Evolutionary conservation across 2,888 invertebrate species (phyloP), one percentile per base, ranked within the genome.

Genomic region (Allacma fusca): DNA sequence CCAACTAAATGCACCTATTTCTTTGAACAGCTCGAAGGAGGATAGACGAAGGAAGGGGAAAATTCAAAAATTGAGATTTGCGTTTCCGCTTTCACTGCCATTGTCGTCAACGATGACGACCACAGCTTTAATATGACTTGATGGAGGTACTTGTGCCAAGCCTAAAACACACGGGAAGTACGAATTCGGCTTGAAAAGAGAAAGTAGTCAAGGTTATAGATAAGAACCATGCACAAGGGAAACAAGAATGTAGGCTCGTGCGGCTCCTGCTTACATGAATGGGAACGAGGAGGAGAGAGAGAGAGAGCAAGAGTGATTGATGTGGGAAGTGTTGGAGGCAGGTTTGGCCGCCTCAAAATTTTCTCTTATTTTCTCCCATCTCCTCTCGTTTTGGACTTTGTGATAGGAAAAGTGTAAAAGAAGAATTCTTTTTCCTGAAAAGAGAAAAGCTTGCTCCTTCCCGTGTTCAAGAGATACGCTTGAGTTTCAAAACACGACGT

Each of bases 371-470:
- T 16, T 50, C 50, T 50, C n/a, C 16, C 50, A 5, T 50, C 16
- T 50, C 50, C 19, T 50, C 19, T 50, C n/a, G 2, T 34, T 34
- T 34, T 34, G 50, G 50, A 50, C 50, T 50, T 50, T 50, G 50
- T 50, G n/a, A 5, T 50, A 50, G 50, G 16, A 50, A 23, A 62
- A 19, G 65, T 65, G 50, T 43, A 50, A 21, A 26, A 29, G 65
- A 72, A 26, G 59, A 59, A 29, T 59, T 34, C 44, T 67, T 75
- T 79, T 64, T 78, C 67, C 76, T 78, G 68, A 26, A 72, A 77
- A 76, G 78, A 77, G 77, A 78, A 78, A 77, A 77, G 79, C 64
- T 80, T 82, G 26, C 44, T 70, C 70, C 79, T 77, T 70, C 77
- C 80, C 9, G 5, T 34, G 34, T 34, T 34, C 34, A 34, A 4